Evolutionary conservation across 2,888 invertebrate genomes (phyloP), one percentile per base, ranked within the genome.

Genomic region (Chloromyia formosa): DNA sequence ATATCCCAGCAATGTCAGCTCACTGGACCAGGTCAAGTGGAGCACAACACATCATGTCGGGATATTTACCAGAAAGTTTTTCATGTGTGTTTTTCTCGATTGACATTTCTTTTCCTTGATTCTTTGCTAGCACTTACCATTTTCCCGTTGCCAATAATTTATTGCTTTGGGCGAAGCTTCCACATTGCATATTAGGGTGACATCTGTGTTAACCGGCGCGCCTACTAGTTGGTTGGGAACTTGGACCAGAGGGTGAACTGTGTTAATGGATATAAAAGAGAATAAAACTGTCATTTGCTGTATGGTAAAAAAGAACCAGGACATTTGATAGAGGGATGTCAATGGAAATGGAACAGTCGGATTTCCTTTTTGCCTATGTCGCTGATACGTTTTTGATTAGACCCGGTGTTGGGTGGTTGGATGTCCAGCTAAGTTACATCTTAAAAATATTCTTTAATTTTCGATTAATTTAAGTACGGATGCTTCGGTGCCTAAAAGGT

Each of bases 101-200:
- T 53, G 16, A 16, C 53, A 53, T 53, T 16, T 56, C 22, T 56
- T 4, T 53, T 5, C 2, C 14, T 23, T 22, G 35, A 16, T 56
- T 56, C 5, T 56, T 3, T 3, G 40, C 62, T 18, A 40, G 27
- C 16, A 84, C 89, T 89, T 86, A 95, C 95, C 94, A 82, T 92
- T 93, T 84, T 94, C 94, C 83, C 94, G 91, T 77, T 94, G 95
- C 95, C 95, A 95, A 86, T 94, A 95, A 89, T 95, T 95, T 88
- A 96, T 95, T 83, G 95, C 94, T 86, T 94, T 95, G 49, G 95
- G 95, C 75, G 95, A 95, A 75, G 96, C 95, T 85, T 96, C 96
- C 75, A 95, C 95, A 84, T 93, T 92, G 83, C 91, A 91, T 84
- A 94, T 93, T 80, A 96, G 89, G 76, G 92, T 93, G 83, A 95